These are phyloP conservation scores for Poecilia latipinna DNA, from an alignment of 2,113 vertebrate species.

Conservation along the genomic window DNA sequence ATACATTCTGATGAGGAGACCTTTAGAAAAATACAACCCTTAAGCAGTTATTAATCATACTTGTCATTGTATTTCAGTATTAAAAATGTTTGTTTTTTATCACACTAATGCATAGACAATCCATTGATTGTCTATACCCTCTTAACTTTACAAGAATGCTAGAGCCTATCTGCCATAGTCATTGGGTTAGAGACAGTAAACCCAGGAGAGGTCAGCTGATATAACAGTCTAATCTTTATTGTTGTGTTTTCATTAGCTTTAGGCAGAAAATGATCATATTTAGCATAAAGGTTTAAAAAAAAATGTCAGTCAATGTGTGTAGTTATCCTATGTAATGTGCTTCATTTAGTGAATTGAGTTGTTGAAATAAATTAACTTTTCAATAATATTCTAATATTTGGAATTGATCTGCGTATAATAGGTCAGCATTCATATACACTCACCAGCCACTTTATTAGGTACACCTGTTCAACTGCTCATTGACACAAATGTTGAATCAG, in stretches of 20 bases:
- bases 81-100: not conserved
- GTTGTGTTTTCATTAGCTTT: not conserved
- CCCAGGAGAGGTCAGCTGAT: not conserved
- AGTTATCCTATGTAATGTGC: no score
- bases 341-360: not conserved
- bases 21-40: no score
- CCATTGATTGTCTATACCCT: no score
- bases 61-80: not conserved
- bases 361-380: not conserved
- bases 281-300: no score
- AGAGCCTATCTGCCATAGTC: no score
- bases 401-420: not conserved
- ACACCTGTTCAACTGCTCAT: no score
- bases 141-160: no score
- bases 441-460: no score
- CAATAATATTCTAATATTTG: not conserved
- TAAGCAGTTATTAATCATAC: not conserved
- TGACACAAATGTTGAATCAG: no score
- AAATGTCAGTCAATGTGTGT: no score
- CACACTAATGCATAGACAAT: no score
- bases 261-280: not conserved
- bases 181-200: no score
- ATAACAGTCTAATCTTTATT: not conserved
- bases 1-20: not conserved
- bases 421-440: not conserved